A percentile compares a stretch with the other conserved stretches of the same genome.
Conservation (phyloP, 2,113 vertebrate species). For the Xyliphius kryptos region DNA sequence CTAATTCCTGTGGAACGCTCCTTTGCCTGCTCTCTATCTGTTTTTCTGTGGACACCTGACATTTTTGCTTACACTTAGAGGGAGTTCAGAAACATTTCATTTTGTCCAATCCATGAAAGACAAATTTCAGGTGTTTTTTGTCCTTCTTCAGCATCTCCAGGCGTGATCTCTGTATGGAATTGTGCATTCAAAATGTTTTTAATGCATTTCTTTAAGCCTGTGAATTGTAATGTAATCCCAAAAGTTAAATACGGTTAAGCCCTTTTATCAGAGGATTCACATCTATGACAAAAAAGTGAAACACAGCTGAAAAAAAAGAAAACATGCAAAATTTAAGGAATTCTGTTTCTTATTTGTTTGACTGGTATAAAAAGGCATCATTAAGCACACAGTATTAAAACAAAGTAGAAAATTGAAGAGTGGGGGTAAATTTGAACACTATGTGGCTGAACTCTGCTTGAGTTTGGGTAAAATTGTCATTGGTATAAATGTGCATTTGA, state of each 20-base stretch:
- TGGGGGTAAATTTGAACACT: not conserved
- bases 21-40: conserved; percentile 29
- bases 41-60: conserved; percentile 10
- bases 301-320: too few species aligned
- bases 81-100: conserved; percentile 23
- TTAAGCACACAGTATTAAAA: not conserved
- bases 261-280: too few species aligned
- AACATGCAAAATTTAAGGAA: too few species aligned
- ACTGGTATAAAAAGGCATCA: conserved; percentile 5
- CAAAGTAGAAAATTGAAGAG: not conserved
- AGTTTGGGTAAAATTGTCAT: not conserved
- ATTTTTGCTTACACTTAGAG: conserved; percentile 42
- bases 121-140: conserved; percentile 34
- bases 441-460: conserved; percentile 1
- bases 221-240: too few species aligned
- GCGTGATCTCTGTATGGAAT: conserved; percentile 35
- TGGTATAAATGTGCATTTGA: not conserved
- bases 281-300: too few species aligned
- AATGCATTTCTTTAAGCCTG: not conserved
- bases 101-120: conserved; percentile 46
- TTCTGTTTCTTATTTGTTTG: too few species aligned
- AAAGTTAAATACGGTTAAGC: too few species aligned
- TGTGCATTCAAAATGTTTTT: conserved; percentile 32
- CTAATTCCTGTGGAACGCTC: conserved; percentile 36
- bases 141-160: conserved; percentile 37